Conservation (phyloP, 2,888 invertebrate genomes). For the Orthosia gothica region DNA sequence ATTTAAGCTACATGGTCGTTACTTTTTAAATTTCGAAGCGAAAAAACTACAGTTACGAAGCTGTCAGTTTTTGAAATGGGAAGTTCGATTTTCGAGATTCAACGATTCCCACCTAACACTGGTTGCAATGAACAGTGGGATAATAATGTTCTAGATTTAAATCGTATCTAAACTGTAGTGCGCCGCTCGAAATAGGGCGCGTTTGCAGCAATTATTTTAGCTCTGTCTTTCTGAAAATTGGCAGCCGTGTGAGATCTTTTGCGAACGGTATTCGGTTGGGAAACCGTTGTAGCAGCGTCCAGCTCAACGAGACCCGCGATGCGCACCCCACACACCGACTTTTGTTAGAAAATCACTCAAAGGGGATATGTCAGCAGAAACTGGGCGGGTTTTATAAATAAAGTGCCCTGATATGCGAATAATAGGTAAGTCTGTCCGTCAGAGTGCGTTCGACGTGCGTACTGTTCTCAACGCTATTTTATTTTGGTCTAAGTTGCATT, state of each 20-base stretch:
- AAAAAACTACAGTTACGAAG: background rate
- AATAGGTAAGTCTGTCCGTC: slow-evolving; percentile 87
- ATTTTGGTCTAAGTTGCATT: slow-evolving; percentile 77
- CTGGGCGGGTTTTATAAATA: slow-evolving; percentile 88
- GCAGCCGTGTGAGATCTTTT: slow-evolving; percentile 90
- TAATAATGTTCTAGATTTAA: slow-evolving; percentile 88
- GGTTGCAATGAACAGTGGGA: slow-evolving; percentile 77
- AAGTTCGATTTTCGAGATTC: slow-evolving; percentile 50
- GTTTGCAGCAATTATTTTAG: slow-evolving; percentile 91
- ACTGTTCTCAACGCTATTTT: slow-evolving; percentile 73
- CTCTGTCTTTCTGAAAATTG: slow-evolving; percentile 92
- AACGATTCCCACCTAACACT: slow-evolving; percentile 50
- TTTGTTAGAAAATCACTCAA: slow-evolving; percentile 68
- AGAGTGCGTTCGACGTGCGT: slow-evolving; percentile 76
- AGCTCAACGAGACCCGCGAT: slow-evolving; percentile 76
- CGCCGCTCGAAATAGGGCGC: slow-evolving; percentile 90
- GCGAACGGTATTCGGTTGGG: slow-evolving; percentile 90
- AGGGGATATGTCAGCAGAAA: slow-evolving; percentile 80
- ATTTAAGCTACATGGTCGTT: background rate
- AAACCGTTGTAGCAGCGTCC: slow-evolving; percentile 87
- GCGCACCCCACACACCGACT: slow-evolving; percentile 70
- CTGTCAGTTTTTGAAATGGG: slow-evolving; percentile 31
- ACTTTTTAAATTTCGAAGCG: slow-evolving; percentile 16
- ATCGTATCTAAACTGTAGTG: slow-evolving; percentile 86
- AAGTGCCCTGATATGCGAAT: slow-evolving; percentile 89